These are phyloP conservation scores for Odontamblyopus rebecca DNA, from an alignment of 2,797 vertebrate species.

Conservation along the genomic window DNA sequence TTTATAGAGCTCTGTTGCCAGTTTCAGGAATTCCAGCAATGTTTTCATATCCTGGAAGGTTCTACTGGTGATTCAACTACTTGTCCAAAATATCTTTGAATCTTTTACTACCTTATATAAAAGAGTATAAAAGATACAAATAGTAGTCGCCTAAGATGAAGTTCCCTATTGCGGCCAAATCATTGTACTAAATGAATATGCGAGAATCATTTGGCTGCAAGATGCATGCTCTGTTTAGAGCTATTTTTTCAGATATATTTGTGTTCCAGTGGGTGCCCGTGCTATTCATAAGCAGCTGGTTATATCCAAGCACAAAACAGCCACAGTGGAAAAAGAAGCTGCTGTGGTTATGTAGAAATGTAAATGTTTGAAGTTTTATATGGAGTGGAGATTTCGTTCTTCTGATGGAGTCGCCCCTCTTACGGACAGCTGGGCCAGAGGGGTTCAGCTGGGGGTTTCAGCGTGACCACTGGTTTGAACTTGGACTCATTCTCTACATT, in stretches of 20 bases:
- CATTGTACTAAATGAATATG: constrained; percentile 17
- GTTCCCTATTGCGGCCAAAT: constrained; percentile 25
- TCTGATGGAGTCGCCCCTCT: constrained; percentile 69
- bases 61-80: constrained; percentile 36
- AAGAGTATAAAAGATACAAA: constrained; percentile 30
- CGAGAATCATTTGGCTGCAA: constrained; percentile 29
- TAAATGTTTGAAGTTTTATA: constrained; percentile 81
- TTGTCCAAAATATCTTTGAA: constrained; percentile 35
- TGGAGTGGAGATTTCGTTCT: constrained; percentile 75
- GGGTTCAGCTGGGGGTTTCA: constrained; percentile 62
- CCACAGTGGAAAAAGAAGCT: constrained; percentile 60
- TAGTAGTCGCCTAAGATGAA: constrained; percentile 33
- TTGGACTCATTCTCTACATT: constrained; percentile 10
- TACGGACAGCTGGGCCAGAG: constrained; percentile 70
- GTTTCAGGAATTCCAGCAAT: constrained; percentile 59
- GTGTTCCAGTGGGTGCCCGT: constrained; percentile 76
- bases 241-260: constrained; percentile 46
- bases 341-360: constrained; percentile 73
- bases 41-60: constrained; percentile 67
- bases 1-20: constrained; percentile 56
- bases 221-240: constrained; percentile 41
- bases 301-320: constrained; percentile 67
- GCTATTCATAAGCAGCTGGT: constrained; percentile 73
- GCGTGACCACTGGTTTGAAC: constrained; percentile 30
- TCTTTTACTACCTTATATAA: constrained; percentile 33